Percentiles rank a stretch among this genome's conserved stretches.
phyloP scores from a whole-genome alignment of 2,113 vertebrate species.

The Lagopus muta region DNA sequence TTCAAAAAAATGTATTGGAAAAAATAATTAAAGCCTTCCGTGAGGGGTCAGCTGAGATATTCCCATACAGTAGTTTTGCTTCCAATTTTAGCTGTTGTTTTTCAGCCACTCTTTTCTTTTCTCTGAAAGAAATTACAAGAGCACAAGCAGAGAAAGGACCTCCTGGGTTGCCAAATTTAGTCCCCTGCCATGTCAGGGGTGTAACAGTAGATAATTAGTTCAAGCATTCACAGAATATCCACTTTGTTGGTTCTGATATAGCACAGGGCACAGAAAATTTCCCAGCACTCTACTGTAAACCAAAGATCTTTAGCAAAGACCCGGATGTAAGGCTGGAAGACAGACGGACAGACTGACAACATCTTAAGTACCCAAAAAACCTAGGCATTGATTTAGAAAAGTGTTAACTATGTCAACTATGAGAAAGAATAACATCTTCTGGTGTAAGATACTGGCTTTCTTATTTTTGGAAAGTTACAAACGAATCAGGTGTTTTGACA shows the following conservation, averaged over 20 bases:
- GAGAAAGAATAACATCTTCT: constrained; percentile 58
- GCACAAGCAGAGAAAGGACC: constrained; percentile 51
- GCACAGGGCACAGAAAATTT: constrained; percentile 49
- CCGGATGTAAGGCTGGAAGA: constrained; percentile 35
- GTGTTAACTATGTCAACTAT: constrained; percentile 17
- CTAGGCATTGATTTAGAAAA: constrained; percentile 19
- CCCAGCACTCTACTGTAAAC: constrained; percentile 38
- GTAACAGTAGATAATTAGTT: constrained; percentile 66
- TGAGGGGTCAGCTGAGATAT: constrained; percentile 37
- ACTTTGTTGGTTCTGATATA: constrained; percentile 53
- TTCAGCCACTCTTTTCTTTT: constrained; percentile 31
- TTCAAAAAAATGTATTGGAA: constrained; percentile 25
- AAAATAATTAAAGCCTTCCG: constrained; percentile 18
- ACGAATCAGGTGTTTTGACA: constrained; percentile 62
- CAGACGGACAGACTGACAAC: constrained; percentile 30
- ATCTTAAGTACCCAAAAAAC: constrained; percentile 50
- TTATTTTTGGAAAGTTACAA: constrained; percentile 44
- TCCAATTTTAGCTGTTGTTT: constrained; percentile 57
- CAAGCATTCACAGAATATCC: constrained; percentile 53
- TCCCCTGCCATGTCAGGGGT: constrained; percentile 43
- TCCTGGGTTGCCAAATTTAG: constrained; percentile 66
- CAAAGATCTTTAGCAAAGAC: constrained; percentile 31
- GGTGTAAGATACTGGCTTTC: constrained; percentile 35
- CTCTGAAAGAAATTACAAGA: constrained; percentile 22
- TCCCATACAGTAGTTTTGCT: constrained; percentile 18